A percentile compares a stretch with the other conserved stretches of the same genome.
Evolutionary conservation across 2,888 invertebrate species (phyloP).

Genomic region (Netelia melanura): DNA sequence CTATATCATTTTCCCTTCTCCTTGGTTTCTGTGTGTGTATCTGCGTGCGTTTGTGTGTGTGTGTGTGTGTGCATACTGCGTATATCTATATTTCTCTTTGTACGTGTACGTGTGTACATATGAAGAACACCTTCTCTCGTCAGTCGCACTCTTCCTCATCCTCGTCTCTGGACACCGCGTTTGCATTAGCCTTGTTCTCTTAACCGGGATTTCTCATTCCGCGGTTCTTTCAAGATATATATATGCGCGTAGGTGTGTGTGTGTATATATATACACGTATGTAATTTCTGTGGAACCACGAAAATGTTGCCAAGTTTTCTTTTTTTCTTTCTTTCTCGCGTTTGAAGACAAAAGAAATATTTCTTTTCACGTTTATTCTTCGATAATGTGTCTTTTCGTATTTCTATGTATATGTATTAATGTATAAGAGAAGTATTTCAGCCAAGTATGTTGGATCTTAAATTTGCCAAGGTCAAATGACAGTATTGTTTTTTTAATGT

Average conservation of each 20-base stretch:
- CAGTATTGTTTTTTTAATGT: too few relatives aligned
- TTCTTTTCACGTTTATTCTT: slow-evolving; percentile 5
- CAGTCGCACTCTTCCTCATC: slow-evolving; percentile 19
- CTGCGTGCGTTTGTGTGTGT: too few relatives aligned
- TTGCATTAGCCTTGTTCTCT: slow-evolving; percentile 68
- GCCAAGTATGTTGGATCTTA: too few relatives aligned
- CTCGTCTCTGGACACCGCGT: slow-evolving; percentile 43
- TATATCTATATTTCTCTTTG: slow-evolving; percentile 2
- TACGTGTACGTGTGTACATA: slow-evolving; percentile 27
- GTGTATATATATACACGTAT: neutral
- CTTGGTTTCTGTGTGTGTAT: too few relatives aligned
- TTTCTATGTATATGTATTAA: neutral
- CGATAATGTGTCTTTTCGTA: neutral
- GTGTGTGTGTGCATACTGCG: too few relatives aligned
- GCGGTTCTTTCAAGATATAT: neutral
- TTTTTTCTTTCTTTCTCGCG: neutral
- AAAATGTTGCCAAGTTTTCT: slow-evolving; percentile 44
- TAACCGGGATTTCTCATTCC: slow-evolving; percentile 60
- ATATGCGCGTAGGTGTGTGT: neutral
- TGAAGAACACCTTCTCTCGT: slow-evolving; percentile 56
- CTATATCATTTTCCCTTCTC: slow-evolving; percentile 16
- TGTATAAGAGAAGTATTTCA: neutral
- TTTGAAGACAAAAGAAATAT: slow-evolving; percentile 33
- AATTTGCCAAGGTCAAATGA: too few relatives aligned
- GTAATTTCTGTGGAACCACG: slow-evolving; percentile 44